phyloP scores from a whole-genome alignment of 2,888 invertebrate genomes.

The Melanophora roralis region DNA sequence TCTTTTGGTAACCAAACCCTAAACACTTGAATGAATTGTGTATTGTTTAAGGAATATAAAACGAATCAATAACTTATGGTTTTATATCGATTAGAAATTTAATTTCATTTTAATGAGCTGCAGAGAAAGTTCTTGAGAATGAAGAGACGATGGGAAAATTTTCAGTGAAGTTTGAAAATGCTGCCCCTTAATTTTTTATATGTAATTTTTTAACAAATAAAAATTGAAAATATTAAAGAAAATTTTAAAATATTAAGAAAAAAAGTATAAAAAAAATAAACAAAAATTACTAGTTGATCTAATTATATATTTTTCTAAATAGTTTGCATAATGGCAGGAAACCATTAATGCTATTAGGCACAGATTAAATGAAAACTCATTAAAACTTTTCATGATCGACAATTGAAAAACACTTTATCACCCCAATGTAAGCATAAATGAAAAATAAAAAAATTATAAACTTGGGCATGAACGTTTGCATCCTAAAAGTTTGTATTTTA shows the following conservation, averaged over 20 bases:
- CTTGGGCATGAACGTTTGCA: conserved; percentile 26
- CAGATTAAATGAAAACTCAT: not conserved
- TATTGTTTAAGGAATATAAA: not conserved
- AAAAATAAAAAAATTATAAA: conserved; percentile 26
- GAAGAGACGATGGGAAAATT: not conserved
- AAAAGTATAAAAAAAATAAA: too few relatives aligned
- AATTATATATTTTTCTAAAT: too few relatives aligned
- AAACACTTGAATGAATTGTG: not conserved
- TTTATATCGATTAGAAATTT: conserved; percentile 5
- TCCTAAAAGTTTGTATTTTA: not conserved
- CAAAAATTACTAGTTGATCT: too few relatives aligned
- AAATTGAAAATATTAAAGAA: too few relatives aligned
- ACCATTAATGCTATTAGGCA: conserved; percentile 4
- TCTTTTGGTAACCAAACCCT: not conserved
- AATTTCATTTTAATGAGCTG: not conserved
- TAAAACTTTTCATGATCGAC: not conserved
- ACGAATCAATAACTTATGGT: conserved; percentile 15
- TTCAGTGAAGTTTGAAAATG: too few relatives aligned
- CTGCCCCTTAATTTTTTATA: too few relatives aligned
- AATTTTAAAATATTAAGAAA: too few relatives aligned
- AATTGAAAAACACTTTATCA: not conserved
- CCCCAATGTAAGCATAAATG: not conserved
- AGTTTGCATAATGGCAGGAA: conserved; percentile 30
- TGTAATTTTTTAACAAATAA: too few relatives aligned
- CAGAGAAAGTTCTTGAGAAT: conserved; percentile 8